Evolutionary conservation across 2,797 vertebrate genomes (phyloP).

Genomic region (Oceanodroma leucorhoa): DNA sequence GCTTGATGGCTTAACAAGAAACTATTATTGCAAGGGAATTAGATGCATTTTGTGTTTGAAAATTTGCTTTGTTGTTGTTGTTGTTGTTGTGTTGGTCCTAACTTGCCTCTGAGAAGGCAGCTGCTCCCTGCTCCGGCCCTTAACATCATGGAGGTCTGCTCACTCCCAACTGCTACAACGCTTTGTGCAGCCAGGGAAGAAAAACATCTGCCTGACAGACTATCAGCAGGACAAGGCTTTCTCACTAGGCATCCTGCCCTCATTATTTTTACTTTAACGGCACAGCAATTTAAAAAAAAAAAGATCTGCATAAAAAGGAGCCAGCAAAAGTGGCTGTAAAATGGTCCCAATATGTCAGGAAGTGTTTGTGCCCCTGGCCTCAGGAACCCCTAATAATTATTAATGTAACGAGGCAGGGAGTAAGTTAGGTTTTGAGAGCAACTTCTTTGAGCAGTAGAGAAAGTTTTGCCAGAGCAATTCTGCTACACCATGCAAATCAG

Average conservation of each 20-base stretch:
- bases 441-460: not conserved
- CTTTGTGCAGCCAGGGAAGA: not conserved
- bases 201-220: not conserved
- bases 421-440: not conserved
- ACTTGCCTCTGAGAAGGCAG: not conserved
- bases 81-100: not conserved
- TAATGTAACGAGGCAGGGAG: not conserved
- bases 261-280: not conserved
- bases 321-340: not conserved
- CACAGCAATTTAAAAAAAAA: not conserved
- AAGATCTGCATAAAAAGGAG: not conserved
- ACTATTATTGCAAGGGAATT: not conserved
- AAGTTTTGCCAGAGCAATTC: not conserved
- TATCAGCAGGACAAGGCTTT: not conserved
- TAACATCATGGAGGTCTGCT: rapidly evolving
- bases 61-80: not conserved
- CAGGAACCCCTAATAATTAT: not conserved
- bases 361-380: not conserved
- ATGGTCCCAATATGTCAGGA: rapidly evolving
- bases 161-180: not conserved
- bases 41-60: not conserved
- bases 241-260: not conserved
- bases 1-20: not conserved
- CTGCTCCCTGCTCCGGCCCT: not conserved
- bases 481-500: not conserved